Base-by-base conservation (phyloP, 2,888 invertebrate genomes). In the Calameuta filiformis region DNA sequence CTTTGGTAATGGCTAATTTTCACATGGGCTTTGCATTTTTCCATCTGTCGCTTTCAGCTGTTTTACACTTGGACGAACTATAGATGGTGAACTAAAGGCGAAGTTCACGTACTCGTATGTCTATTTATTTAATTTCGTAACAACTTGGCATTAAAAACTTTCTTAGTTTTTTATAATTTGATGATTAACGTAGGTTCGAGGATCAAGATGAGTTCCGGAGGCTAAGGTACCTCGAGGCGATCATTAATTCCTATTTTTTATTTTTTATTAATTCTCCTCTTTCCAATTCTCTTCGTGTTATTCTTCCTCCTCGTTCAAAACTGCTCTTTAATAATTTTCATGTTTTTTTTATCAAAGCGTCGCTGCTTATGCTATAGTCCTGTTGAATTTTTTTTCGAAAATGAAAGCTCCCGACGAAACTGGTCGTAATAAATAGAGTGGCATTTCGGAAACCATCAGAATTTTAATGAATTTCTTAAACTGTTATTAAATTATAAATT, bases 401-500 rank as follows among this genome's bases (percentile, higher is more conserved):
- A 82, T 83, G 84, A 82, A 78, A 75, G 79, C 75, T 69, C 78
- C 77, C 76, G 78, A 81, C 85, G 81, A 87, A 87, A 87, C 87
- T 85, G 84, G 86, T 86, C 81, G 87, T 84, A 88, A 90, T 90
- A 90, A 90, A 90, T 88, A 88, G 85, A 84, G 85, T 83, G 85
- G 86, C 86, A 86, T 89, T 90, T 87, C 81, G 86, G 87, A 89
- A 89, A 90, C 85, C 85, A 83, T 88, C 86, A 87, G 84, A 82
- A 85, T 86, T 87, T 88, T 90, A 90, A 90, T 90, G 85, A 87
- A 82, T 86, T 87, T 89, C 88, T 90, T 90, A 90, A 87, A 81
- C 87, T 86, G 88, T 89, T 90, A 90, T 90, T 90, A 89, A 90
- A 90, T 90, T 89, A 89, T 90, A 90, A 90, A 89, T 90, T 90